Evolutionary conservation across 2,113 vertebrate species (phyloP).

Genomic region (Ochotona princeps): DNA sequence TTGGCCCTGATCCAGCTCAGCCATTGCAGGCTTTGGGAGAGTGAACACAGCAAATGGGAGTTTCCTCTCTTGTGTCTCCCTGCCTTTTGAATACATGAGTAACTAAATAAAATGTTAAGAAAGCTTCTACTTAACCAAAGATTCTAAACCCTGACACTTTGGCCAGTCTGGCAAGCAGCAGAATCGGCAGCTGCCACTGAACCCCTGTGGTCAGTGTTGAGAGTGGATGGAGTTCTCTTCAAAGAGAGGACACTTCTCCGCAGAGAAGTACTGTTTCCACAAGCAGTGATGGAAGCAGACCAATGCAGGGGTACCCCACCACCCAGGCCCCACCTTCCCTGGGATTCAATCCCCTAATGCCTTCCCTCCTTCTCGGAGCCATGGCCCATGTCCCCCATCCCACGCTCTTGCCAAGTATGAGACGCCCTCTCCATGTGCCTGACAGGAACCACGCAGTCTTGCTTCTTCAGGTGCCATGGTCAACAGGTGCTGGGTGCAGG

Average conservation of each 20-base stretch:
- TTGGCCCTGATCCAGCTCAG: too few relatives aligned
- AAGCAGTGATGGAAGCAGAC: background rate
- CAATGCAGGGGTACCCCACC: background rate
- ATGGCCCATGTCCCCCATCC: background rate
- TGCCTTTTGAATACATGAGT: too few relatives aligned
- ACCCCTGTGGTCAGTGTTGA: background rate
- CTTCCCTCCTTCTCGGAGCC: background rate
- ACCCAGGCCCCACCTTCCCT: background rate
- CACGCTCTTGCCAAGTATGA: too few relatives aligned
- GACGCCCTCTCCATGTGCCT: rapidly evolving
- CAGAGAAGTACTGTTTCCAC: background rate
- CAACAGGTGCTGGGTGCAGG: background rate
- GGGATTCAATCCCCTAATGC: background rate
- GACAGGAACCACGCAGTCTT: background rate
- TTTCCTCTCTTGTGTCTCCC: too few relatives aligned
- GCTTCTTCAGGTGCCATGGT: too few relatives aligned
- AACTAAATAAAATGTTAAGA: background rate
- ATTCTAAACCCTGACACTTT: background rate
- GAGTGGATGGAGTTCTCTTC: background rate
- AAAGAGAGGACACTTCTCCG: background rate
- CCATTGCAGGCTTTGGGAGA: too few relatives aligned
- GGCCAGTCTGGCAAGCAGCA: background rate
- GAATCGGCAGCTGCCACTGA: background rate
- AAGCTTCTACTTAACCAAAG: background rate
- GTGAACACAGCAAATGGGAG: too few relatives aligned